Percentiles rank a stretch among this genome's conserved stretches.
These are phyloP conservation scores for Troilus luridus DNA, from an alignment of 2,888 invertebrate species.

Conservation along the genomic window DNA sequence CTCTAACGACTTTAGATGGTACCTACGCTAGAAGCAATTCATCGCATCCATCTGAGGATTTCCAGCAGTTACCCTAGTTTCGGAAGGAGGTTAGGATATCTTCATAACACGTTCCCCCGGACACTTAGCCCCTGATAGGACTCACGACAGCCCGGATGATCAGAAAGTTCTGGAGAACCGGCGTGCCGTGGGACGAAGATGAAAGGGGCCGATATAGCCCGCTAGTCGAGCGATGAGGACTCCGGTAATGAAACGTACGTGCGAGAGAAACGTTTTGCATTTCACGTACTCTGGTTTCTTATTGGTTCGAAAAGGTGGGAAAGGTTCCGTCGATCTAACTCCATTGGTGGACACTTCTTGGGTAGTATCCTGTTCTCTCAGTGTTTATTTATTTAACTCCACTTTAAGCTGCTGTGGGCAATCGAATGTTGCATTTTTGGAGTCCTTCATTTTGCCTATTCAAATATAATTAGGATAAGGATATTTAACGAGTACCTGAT, in stretches of 20 bases:
- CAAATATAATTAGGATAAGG: no score
- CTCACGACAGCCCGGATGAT: not conserved
- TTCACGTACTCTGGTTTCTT: conserved; percentile 10
- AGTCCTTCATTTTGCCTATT: no score
- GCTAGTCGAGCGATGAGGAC: conserved; percentile 19
- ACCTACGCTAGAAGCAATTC: not conserved
- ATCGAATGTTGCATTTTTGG: no score
- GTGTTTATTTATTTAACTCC: no score
- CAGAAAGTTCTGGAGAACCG: not conserved
- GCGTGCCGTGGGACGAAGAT: not conserved
- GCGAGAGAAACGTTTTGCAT: conserved; percentile 37
- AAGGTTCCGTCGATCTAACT: not conserved
- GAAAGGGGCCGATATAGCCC: conserved; percentile 14
- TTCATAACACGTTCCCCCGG: not conserved
- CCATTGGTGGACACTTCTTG: not conserved
- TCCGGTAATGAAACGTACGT: conserved; percentile 13
- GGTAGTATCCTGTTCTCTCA: not conserved
- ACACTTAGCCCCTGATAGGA: conserved; percentile 12
- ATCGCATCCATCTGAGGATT: not conserved
- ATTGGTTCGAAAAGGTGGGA: not conserved
- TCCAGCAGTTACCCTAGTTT: conserved; percentile 16
- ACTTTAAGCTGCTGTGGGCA: no score
- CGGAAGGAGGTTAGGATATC: conserved; percentile 10
- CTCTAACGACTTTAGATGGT: conserved; percentile 12
- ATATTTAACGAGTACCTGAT: no score